phyloP scores from a whole-genome alignment of 2,113 vertebrate genomes.

The Mesocricetus auratus region DNA sequence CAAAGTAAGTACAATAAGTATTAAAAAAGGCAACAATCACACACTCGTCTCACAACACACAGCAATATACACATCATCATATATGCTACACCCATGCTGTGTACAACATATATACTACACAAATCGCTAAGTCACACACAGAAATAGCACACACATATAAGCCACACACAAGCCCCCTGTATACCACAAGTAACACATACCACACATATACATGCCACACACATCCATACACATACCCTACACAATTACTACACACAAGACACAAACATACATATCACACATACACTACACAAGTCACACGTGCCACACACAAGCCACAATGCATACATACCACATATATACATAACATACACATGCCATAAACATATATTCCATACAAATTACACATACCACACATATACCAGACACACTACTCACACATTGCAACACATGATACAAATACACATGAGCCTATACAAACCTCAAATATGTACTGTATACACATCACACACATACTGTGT shows the following conservation, averaged over 20 bases:
- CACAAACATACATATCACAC: background rate
- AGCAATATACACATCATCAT: background rate
- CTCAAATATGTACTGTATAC: background rate
- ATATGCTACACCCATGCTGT: background rate
- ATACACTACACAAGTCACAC: background rate
- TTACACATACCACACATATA: background rate
- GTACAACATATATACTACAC: background rate
- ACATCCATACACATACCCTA: background rate
- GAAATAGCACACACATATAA: background rate
- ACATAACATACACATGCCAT: background rate
- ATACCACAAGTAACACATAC: background rate
- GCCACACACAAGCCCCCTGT: background rate
- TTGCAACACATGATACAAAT: background rate
- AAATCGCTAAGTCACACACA: background rate
- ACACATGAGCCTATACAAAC: background rate
- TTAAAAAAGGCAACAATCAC: background rate
- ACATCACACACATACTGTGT: background rate
- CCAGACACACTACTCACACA: background rate
- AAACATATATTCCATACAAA: background rate
- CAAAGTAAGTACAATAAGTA: background rate
- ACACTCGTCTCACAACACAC: background rate
- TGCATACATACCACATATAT: background rate
- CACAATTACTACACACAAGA: background rate
- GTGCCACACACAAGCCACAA: background rate
- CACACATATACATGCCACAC: background rate